phyloP scores from a whole-genome alignment of 2,113 vertebrate species.

The Siniperca knerii region DNA sequence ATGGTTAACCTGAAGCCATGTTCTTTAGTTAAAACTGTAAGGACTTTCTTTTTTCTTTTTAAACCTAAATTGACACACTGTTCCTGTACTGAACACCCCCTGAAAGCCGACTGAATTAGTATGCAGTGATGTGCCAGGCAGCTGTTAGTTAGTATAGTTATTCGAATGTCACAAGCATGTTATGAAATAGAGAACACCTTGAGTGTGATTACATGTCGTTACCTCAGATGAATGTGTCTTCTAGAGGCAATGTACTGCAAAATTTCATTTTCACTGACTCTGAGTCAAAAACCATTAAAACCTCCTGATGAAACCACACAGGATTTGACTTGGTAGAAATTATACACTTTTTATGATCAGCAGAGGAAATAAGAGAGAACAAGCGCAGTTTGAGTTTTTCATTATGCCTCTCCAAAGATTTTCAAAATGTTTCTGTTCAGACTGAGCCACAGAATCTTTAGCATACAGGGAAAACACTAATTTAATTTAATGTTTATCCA shows the following conservation, averaged over 20 bases:
- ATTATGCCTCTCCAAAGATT: slow-evolving; percentile 58
- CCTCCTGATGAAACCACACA: slow-evolving; percentile 20
- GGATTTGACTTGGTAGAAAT: slow-evolving; percentile 50
- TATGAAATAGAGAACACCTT: slow-evolving; percentile 16
- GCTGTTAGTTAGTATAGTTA: background rate
- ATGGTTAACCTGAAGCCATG: slow-evolving; percentile 13
- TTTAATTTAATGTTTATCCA: slow-evolving; percentile 48
- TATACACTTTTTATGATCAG: slow-evolving; percentile 59
- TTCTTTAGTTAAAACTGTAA: background rate
- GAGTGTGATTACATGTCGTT: slow-evolving; percentile 46
- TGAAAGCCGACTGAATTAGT: background rate
- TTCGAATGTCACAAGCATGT: slow-evolving; percentile 32
- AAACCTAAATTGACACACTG: slow-evolving; percentile 4
- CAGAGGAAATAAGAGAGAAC: slow-evolving; percentile 63
- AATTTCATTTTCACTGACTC: slow-evolving; percentile 55
- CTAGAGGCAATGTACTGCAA: slow-evolving; percentile 38
- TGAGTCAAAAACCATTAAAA: slow-evolving; percentile 48
- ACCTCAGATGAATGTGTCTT: slow-evolving; percentile 24
- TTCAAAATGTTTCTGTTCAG: slow-evolving; percentile 55
- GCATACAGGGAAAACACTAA: slow-evolving; percentile 47
- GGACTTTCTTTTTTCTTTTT: background rate
- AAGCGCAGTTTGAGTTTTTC: slow-evolving; percentile 43
- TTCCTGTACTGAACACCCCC: background rate
- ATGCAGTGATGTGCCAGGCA: background rate
- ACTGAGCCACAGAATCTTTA: slow-evolving; percentile 35